Conservation (phyloP, 2,113 vertebrate species). For the Bettongia penicillata region DNA sequence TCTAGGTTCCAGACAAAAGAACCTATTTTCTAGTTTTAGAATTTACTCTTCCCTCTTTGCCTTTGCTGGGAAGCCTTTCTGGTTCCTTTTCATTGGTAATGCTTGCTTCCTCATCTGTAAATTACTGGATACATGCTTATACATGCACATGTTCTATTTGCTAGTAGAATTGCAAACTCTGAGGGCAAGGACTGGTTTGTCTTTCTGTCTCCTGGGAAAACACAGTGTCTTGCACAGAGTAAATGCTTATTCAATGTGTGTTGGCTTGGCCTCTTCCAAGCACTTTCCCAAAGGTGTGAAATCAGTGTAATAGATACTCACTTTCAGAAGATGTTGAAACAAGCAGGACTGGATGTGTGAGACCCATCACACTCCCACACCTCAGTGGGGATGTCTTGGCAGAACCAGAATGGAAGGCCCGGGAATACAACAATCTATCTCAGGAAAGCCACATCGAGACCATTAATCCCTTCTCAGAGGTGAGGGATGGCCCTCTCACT, state of each 20-base stretch:
- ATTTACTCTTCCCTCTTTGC: neutral
- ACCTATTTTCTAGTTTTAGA: neutral
- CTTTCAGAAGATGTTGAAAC: neutral
- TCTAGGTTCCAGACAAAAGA: neutral
- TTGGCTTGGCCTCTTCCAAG: neutral
- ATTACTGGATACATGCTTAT: neutral
- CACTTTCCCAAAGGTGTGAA: neutral
- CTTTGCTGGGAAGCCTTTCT: neutral
- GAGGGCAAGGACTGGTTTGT: neutral
- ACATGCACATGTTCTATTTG: neutral
- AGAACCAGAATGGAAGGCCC: neutral
- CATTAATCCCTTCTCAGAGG: neutral
- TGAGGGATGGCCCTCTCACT: slow-evolving; percentile 1
- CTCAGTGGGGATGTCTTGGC: neutral
- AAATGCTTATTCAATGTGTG: neutral
- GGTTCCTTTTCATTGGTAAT: neutral
- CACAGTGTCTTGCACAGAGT: neutral
- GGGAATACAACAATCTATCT: neutral
- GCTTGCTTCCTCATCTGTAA: neutral
- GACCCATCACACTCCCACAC: neutral
- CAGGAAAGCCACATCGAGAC: neutral
- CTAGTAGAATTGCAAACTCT: neutral
- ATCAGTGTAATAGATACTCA: neutral
- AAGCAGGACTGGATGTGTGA: neutral
- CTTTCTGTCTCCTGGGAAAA: neutral